Evolutionary conservation across 2,797 vertebrate species (phyloP), one percentile per base, ranked within the genome.

Genomic region (Pteronotus mesoamericanus): DNA sequence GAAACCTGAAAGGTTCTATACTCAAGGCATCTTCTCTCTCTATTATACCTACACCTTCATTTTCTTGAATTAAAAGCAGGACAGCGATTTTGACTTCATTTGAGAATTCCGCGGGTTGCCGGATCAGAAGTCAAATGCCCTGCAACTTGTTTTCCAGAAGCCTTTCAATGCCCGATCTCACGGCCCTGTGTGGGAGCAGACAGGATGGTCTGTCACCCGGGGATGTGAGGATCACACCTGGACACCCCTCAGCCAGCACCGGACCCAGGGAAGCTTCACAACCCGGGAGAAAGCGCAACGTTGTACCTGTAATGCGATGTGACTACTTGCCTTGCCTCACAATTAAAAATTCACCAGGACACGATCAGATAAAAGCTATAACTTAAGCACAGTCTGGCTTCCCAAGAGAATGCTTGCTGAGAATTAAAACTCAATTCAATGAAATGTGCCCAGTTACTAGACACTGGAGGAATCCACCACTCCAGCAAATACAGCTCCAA

Each of bases 351-450:
- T 39, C 34, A 68, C 48, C 42, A 74, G 37, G 75, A 78, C 0
- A 1, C 48, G 19, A 42, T 66, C 66, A 77, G 22, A 64, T 42
- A 34, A 24, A 88, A 15, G 8, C 26, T 44, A 1, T 19, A 48
- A 46, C 12, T 16, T 44, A 37, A 34, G 34, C 26, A 34, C 22
- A 68, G 48, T 39, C 7, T 22, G 12, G 1, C 8, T 48, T 51
- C 59, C 26, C 37, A 34, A 42, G 59, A 61, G 72, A 87, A 91
- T 21, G 53, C 53, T 74, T 24, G 9, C 12, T 14, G 66, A 91
- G 29, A 10, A 92, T 82, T 82, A 85, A 85, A 92, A 89, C 19
- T 48, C 51, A 57, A 46, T 77, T 88, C 79, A 78, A 2, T 69
- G 57, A 75, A 80, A 68, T 34, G 32, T 46, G 32, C 10, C 53